phyloP scores from a whole-genome alignment of 1,140 invertebrate genomes.

The Carposina sasakii region DNA sequence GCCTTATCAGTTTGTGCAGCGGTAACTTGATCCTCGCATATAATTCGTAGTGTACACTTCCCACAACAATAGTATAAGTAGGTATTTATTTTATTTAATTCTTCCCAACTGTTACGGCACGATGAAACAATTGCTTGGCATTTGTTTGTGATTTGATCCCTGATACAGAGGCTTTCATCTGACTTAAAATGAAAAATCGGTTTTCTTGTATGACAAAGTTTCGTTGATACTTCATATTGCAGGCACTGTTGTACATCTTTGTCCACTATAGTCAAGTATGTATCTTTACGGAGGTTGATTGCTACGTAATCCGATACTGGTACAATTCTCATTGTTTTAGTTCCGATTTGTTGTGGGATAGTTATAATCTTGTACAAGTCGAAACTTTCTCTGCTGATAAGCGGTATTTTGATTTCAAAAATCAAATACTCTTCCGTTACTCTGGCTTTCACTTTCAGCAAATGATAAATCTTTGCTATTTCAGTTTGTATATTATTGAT shows the following conservation, averaged over 20 bases:
- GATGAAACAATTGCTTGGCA: neutral
- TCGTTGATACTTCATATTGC: neutral
- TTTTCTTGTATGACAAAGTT: neutral
- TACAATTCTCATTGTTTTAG: neutral
- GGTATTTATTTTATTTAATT: neutral
- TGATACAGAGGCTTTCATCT: neutral
- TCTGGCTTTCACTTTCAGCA: constrained; percentile 3
- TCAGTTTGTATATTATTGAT: constrained; percentile 7
- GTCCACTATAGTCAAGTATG: neutral
- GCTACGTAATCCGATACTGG: neutral
- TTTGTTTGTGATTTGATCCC: neutral
- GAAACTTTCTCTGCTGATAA: neutral
- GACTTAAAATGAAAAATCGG: neutral
- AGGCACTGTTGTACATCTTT: neutral
- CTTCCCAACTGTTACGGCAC: neutral
- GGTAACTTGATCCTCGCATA: no score
- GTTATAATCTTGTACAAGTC: neutral
- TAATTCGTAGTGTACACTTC: no score
- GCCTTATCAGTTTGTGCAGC: no score
- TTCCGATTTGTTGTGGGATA: neutral
- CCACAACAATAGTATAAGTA: neutral
- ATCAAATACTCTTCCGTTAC: neutral
- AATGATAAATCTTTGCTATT: neutral
- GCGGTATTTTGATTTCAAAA: constrained; percentile 4
- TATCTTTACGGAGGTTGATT: constrained; percentile 3